Base-by-base conservation (phyloP, 2,113 vertebrate species). In the Syngnathoides biaculeatus region DNA sequence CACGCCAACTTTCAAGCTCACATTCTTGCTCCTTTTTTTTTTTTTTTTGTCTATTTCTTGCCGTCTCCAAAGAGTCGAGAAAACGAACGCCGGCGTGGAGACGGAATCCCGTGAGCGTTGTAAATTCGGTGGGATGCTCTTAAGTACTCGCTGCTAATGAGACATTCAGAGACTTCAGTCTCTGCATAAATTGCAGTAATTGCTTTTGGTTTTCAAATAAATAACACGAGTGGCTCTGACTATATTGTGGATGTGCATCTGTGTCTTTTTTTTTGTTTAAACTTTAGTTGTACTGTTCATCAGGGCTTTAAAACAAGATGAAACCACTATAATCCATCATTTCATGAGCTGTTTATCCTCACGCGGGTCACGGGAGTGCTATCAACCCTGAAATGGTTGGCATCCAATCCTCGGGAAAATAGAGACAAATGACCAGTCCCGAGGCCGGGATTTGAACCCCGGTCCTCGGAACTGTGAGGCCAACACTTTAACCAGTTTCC, bases 121-220 rank as follows among this genome's bases (percentile, higher is more conserved):
- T 82, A 73, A 74, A 85, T 82, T 67, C 66, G 17, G 72, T 69
- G 67, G 42, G 71, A 61, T 56, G 68, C 69, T 79, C 73, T 83
- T 82, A 87, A 85, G 71, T 77, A 82, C 77, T 81, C 45, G 64
- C 74, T 75, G 58, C 79, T 87, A 86, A 87, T 87, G 83, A 83
- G 67, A 75, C 79, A 84, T 88, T 87, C 73, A 86, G 68, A 69
- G 75, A 75, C 83, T 86, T 85, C 72, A 78, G 43, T 60, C 65
- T 75, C 47, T 66, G 75, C 77, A 85, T 88, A 85, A 66, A 88
- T 90, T 87, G 58, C 64, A 48, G 77, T 88, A 90, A 91, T 89
- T 86, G 78, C 74, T 83, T 88, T 87, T 86, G 79, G 77, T 69
- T 86, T 90, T 83, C 71, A 64, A 64, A 68, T 83, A 67, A 84